A percentile compares a stretch with the other conserved stretches of the same genome.
Conservation (phyloP, 2,797 vertebrate species). For the Lerista edwardsae region DNA sequence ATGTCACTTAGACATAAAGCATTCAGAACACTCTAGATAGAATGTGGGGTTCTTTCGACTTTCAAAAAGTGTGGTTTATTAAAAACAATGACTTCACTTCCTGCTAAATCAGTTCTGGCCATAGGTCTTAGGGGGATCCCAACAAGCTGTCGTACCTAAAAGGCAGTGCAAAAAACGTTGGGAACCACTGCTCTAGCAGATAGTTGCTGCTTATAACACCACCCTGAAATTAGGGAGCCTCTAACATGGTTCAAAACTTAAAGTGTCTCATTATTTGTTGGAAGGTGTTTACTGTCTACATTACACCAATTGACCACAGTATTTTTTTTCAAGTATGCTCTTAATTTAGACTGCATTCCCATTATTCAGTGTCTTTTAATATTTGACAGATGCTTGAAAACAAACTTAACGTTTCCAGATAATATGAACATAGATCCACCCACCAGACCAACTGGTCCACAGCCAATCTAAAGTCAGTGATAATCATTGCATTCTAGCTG, state of each 20-base stretch:
- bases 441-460: constrained; percentile 26
- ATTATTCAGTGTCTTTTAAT: constrained; percentile 14
- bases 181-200: too few species aligned
- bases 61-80: too few species aligned
- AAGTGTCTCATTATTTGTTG: not conserved
- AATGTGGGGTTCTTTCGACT: too few species aligned
- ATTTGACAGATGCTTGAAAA: constrained; percentile 29
- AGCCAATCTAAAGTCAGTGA: constrained; percentile 23
- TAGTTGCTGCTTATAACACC: constrained; percentile 13
- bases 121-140: too few species aligned
- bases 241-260: not conserved
- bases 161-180: too few species aligned
- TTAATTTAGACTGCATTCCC: constrained; percentile 3
- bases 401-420: not conserved
- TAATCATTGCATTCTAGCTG: constrained; percentile 18
- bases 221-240: constrained; percentile 10
- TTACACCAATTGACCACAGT: constrained; percentile 6
- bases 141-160: too few species aligned
- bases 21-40: too few species aligned
- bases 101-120: too few species aligned
- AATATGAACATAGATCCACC: constrained; percentile 28
- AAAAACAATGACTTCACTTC: too few species aligned
- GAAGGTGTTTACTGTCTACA: constrained; percentile 5
- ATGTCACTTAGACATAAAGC: too few species aligned
- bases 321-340: not conserved